Evolutionary conservation across 2,113 vertebrate genomes (phyloP).

Genomic region (Chaenogobius annularis): DNA sequence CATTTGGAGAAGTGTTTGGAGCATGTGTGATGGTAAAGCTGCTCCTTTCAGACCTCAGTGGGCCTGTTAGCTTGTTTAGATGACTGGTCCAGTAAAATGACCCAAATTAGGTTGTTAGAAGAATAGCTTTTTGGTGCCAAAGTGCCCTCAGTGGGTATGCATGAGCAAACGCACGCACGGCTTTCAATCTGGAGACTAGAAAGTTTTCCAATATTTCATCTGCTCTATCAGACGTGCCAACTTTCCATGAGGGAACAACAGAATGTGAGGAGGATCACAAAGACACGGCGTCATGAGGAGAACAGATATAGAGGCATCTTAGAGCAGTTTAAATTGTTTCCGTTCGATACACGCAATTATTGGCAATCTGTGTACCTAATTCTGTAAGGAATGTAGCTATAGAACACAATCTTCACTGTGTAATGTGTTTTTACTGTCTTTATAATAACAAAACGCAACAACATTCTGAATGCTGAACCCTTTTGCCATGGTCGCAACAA

Average conservation of each 20-base stretch:
- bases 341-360: not conserved
- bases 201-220: conserved; percentile 72
- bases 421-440: too few species aligned
- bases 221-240: conserved; percentile 54
- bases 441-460: too few species aligned
- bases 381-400: too few species aligned
- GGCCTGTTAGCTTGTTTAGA: conserved; percentile 67
- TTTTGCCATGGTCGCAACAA: too few species aligned
- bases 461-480: too few species aligned
- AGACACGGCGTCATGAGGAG: conserved; percentile 15
- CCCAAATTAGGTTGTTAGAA: conserved; percentile 62
- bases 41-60: conserved; percentile 53
- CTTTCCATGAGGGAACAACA: conserved; percentile 34
- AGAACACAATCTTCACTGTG: too few species aligned
- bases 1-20: conserved; percentile 40
- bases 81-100: conserved; percentile 65
- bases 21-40: conserved; percentile 40
- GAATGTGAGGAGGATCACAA: conserved; percentile 43
- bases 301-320: not conserved
- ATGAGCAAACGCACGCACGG: conserved; percentile 41
- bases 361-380: too few species aligned
- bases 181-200: conserved; percentile 58
- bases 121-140: conserved; percentile 63
- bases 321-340: not conserved
- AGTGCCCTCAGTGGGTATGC: conserved; percentile 52